Conservation (phyloP, 1,140 invertebrate species). For the Drosophila bocqueti region DNA sequence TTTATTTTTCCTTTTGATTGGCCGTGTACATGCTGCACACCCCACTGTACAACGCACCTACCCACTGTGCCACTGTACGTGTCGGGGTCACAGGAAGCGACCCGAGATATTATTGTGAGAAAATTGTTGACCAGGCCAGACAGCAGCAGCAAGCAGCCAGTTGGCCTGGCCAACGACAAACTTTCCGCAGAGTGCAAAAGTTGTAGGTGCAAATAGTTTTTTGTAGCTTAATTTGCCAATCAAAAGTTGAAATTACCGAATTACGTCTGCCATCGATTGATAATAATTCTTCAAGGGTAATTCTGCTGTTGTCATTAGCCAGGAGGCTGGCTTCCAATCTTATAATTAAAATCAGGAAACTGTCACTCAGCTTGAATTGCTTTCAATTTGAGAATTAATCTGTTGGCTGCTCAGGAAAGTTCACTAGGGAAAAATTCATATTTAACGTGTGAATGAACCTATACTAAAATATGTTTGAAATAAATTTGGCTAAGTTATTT, state of each 20-base stretch:
- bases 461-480: not conserved
- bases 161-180: slow-evolving; percentile 42
- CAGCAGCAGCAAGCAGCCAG: slow-evolving; percentile 11
- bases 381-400: not conserved
- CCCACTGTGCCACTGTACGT: slow-evolving; percentile 39
- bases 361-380: slow-evolving; percentile 9
- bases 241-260: slow-evolving; percentile 62
- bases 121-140: slow-evolving; percentile 51
- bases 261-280: slow-evolving; percentile 35
- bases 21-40: slow-evolving; percentile 24
- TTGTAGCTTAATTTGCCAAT: slow-evolving; percentile 60
- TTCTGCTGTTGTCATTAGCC: slow-evolving; percentile 28
- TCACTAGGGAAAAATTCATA: not conserved
- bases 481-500: no score
- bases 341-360: slow-evolving; percentile 5
- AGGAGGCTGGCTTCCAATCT: not conserved
- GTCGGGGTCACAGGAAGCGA: slow-evolving; percentile 73
- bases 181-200: slow-evolving; percentile 52
- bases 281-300: slow-evolving; percentile 21
- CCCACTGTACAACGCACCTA: slow-evolving; percentile 4
- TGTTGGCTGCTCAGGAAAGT: not conserved
- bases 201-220: slow-evolving; percentile 61
- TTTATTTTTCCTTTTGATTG: slow-evolving; percentile 69
- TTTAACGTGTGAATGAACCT: not conserved
- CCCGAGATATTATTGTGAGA: slow-evolving; percentile 54